These are phyloP conservation scores for Microtus oregoni DNA, from an alignment of 2,113 vertebrate genomes.

Conservation along the genomic window DNA sequence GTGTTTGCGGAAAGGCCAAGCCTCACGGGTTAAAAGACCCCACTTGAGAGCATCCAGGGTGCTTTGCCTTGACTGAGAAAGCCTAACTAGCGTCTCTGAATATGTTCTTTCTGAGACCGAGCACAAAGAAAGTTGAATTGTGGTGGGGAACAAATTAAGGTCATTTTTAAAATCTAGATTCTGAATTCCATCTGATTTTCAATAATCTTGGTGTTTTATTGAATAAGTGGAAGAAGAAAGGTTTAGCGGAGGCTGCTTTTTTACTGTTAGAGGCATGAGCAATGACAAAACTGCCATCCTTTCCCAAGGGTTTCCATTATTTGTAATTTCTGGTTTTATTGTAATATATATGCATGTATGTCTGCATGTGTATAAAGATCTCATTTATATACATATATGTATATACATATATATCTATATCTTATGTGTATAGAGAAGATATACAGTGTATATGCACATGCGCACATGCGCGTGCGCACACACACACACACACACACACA, in stretches of 20 bases:
- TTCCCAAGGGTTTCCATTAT: background rate
- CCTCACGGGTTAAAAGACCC: rapidly evolving
- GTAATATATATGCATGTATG: background rate
- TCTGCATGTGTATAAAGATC: background rate
- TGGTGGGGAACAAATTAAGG: background rate
- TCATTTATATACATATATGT: too few species aligned
- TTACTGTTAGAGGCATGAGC: background rate
- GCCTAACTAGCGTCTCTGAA: rapidly evolving
- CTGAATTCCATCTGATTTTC: background rate
- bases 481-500: rapidly evolving
- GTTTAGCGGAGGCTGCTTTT: background rate
- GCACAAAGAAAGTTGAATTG: background rate
- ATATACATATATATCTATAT: too few species aligned
- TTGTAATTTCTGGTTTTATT: background rate
- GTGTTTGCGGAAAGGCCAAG: too few species aligned
- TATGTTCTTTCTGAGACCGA: background rate
- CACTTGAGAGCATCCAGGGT: background rate
- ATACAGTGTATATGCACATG: too few species aligned
- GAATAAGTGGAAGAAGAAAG: background rate
- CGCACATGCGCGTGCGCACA: too few species aligned
- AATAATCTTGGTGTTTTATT: background rate
- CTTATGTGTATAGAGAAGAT: too few species aligned
- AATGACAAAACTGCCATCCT: background rate
- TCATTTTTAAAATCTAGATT: background rate
- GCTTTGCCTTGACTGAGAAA: background rate